Conservation (phyloP, 2,113 vertebrate species). For the Brachionichthys hirsutus region DNA sequence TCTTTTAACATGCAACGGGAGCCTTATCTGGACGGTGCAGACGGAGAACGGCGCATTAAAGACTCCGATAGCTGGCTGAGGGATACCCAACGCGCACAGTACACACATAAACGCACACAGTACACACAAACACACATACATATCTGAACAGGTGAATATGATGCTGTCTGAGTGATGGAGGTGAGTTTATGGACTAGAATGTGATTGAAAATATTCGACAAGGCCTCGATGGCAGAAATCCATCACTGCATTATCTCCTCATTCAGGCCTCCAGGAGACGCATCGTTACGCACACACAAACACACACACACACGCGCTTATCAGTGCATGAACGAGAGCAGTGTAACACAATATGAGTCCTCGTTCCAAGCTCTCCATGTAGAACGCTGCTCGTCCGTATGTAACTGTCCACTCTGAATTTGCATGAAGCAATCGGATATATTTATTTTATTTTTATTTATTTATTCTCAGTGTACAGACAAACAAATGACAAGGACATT, state of each 20-base stretch:
- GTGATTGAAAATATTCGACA: constrained; percentile 38
- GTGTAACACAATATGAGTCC: too few species aligned
- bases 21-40: constrained; percentile 59
- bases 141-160: background rate
- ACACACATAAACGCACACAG: background rate
- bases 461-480: too few species aligned
- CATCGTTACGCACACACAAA: too few species aligned
- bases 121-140: background rate
- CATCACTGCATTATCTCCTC: constrained; percentile 67
- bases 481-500: too few species aligned
- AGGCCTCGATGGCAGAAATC: constrained; percentile 60
- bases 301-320: too few species aligned
- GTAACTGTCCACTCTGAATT: too few species aligned
- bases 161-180: background rate
- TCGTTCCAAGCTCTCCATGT: too few species aligned
- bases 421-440: too few species aligned
- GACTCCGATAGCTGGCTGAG: too few species aligned
- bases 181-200: constrained; percentile 12
- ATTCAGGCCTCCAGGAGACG: constrained; percentile 25
- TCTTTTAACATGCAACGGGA: constrained; percentile 37
- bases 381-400: too few species aligned
- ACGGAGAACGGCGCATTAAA: constrained; percentile 38
- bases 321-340: too few species aligned
- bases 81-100: background rate
- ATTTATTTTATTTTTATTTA: too few species aligned